Evolutionary conservation across 2,797 vertebrate genomes (phyloP), one percentile per base, ranked within the genome.

Genomic region (Xenops minutus): DNA sequence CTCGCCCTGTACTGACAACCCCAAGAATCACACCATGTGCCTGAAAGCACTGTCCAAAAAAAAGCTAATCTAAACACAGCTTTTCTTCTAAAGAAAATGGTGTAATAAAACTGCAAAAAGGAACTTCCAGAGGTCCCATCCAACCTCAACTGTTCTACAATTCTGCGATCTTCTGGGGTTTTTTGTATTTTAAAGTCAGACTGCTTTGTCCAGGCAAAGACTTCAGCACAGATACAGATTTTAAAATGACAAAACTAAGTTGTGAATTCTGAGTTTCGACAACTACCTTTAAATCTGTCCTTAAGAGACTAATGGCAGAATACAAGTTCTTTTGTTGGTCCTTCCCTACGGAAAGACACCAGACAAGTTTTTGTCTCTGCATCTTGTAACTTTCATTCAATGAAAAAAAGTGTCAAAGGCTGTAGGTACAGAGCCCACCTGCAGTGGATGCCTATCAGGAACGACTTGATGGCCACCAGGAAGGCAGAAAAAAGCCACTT

Each of bases 171-270:
- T 41, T 54, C 39, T 43, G 6, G 5, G 1, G 0, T 2, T 4
- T 78, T 76, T 74, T 48, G 6, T n/a, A 36, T 44, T 76, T 89
- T 79, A 13, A 69, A 64, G 55, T 64, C 85, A 85, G 49, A 78
- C 8, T 58, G 34, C 23, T 87, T 89, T 73, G 36, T 75, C 92
- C 24, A 80, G 32, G 72, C 19, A 85, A 77, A 34, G 18, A 51
- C 5, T 80, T 71, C 14, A 44, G 20, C 23, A 27, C 3, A 71
- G 12, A 61, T 20, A 34, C 0, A 52, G 6, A 67, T 56, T 87
- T 89, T 37, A 20, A 82, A 92, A 72, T 21, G 3, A 34, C 30
- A 76, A 54, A 88, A 80, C 44, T 43, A 61, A 66, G 41, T 9
- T 51, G 6, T 21, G 21, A 79, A 73, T 55, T 91, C 1, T 1